Conservation (phyloP, 2,113 vertebrate genomes). For the Leiothrix lutea region DNA sequence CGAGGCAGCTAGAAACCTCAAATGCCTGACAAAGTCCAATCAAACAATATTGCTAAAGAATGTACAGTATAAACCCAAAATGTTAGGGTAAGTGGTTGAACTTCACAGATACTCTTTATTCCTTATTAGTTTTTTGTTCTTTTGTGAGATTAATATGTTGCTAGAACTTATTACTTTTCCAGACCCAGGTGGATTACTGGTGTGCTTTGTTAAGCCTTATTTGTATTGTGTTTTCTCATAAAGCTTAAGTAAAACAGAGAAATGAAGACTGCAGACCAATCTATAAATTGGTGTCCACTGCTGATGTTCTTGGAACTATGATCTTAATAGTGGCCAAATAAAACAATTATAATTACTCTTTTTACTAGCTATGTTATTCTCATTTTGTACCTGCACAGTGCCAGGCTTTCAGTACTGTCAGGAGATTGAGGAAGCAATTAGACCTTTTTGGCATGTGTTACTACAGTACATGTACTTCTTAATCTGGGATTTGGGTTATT, state of each 20-base stretch:
- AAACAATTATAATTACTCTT: neutral
- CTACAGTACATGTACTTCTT: neutral
- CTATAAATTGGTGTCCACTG: neutral
- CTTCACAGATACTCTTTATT: neutral
- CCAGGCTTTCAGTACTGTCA: neutral
- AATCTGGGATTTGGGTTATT: neutral
- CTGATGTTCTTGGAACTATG: neutral
- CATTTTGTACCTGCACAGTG: neutral
- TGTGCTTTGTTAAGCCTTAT: neutral
- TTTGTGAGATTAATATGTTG: neutral
- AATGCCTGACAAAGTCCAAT: neutral
- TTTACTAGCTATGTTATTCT: constrained; percentile 15
- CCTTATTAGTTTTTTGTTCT: neutral
- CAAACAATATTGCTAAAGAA: neutral
- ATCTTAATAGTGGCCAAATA: neutral
- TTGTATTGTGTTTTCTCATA: neutral
- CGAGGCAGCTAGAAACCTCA: neutral
- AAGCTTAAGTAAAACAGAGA: neutral
- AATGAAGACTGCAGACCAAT: neutral
- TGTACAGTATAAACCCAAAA: neutral
- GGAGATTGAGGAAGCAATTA: constrained; percentile 10
- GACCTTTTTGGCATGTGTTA: neutral
- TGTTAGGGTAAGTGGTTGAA: neutral
- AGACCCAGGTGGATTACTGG: neutral
- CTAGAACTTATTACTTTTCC: neutral